Evolutionary conservation across 2,113 vertebrate species (phyloP), one percentile per base, ranked within the genome.

Genomic region (Nesoenas mayeri): DNA sequence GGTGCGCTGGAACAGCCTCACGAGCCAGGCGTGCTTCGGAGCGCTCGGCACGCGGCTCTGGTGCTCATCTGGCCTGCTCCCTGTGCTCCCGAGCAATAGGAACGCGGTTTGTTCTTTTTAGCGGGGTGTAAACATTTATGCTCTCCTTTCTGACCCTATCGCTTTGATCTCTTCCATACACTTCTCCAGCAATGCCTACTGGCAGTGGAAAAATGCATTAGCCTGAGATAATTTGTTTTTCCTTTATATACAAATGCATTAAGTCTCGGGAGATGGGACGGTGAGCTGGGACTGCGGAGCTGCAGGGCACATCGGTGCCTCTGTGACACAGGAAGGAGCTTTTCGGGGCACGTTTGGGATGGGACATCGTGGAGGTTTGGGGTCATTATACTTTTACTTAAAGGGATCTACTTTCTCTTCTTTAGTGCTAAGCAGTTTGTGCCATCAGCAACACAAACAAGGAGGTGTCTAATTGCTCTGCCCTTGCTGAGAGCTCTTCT

Each of bases 191-290:
- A 36, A 12, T 95, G 94, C 94, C 93, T 82, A 79, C 83, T 61
- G 86, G 96, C 91, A 38, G 88, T 92, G 96, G 96, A 97, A 96
- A 97, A 97, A 95, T 48, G 67, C 96, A 95, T 94, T 85, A 96
- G 88, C 87, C 94, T 28, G 72, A 90, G 81, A 89, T 86, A 88
- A 95, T 96, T 85, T 91, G 85, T 92, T 98, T 98, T 97, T 92
- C 96, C 91, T 79, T 89, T 87, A 65, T 77, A 79, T 79, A 50
- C 32, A 81, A 79, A 47, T 66, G 71, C 42, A 94, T 81, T 92
- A 92, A 75, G 67, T 90, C 64, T 95, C 92, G 85, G 91, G 91
- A 91, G 91, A 88, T 5, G 28, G 69, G 73, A 64, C n/a, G 61
- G 56, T 6, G 36, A 48, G 84, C 60, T 12, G 75, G 81, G 69